Percentiles rank a stretch among this genome's conserved stretches.
These are phyloP conservation scores for Psittacula cyanocephala DNA, from an alignment of 2,113 vertebrate genomes.

Conservation along the genomic window DNA sequence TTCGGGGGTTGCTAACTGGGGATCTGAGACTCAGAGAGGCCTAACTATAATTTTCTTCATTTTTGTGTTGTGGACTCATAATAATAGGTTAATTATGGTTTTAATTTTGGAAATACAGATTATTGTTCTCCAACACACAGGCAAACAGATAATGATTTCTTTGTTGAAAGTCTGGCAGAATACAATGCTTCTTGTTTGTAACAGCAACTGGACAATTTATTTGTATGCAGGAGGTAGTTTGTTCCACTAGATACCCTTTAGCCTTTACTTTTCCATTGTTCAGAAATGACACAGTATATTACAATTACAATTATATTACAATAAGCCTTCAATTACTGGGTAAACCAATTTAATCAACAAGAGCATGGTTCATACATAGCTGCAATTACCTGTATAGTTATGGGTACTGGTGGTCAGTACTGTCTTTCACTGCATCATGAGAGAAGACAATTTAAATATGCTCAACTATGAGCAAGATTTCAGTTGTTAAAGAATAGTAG, in stretches of 20 bases:
- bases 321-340: neutral
- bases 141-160: constrained; percentile 45
- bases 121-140: constrained; percentile 15
- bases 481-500: neutral
- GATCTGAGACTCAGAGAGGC: constrained; percentile 11
- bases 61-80: constrained; percentile 17
- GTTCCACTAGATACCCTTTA: constrained; percentile 33
- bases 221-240: neutral
- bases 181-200: constrained; percentile 26
- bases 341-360: constrained; percentile 32
- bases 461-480: neutral
- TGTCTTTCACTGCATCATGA: neutral
- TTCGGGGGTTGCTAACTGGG: neutral
- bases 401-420: neutral
- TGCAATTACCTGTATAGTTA: constrained; percentile 38
- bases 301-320: neutral
- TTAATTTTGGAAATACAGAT: constrained; percentile 37
- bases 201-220: constrained; percentile 5
- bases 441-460: neutral
- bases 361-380: neutral
- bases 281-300: constrained; percentile 16
- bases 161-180: constrained; percentile 53
- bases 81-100: constrained; percentile 50
- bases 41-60: constrained; percentile 49
- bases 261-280: constrained; percentile 23